Evolutionary conservation across 1,140 invertebrate species (phyloP), one percentile per base, ranked within the genome.

Genomic region (Pseudomyrmex flavicornis): DNA sequence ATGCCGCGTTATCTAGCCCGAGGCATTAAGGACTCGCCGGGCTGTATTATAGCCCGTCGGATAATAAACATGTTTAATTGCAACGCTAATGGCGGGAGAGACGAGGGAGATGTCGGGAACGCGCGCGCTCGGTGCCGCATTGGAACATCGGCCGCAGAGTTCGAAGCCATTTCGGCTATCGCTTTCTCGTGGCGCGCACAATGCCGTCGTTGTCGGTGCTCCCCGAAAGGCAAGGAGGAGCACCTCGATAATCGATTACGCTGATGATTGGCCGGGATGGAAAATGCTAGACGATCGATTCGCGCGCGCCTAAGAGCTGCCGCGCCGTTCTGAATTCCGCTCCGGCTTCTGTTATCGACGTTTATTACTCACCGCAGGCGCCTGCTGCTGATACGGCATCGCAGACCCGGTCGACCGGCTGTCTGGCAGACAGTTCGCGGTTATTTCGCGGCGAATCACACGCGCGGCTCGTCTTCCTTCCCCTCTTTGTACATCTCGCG

Each of bases 51-150:
- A 74, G 72, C 83, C 86, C 86, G 84, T 83, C 88, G 61, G 69
- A 85, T 88, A 91, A 91, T 91, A 91, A 91, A 91, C 90, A 90
- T 89, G 85, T 90, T 90, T 90, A 90, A 90, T 89, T 90, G 88
- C 88, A 87, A 89, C 83, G 82, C 87, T 89, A 89, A 89, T 89
- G 88, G 85, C 62, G 17, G 66, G 35, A 7, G 35, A 35, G 61
- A 61, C 70, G 69, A 73, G 73, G 77, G 35, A 75, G 56, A 44
- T 56, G 35, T 35, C 35, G 35, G 35, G 35, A 35, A 44, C n/a
- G 22, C 20, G 22, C 20, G 22, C 22, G 70, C n/a, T 7, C 46
- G 26, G 65, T 69, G 77, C 76, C 75, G 70, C 85, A 58, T 50
- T 20, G 20, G 17, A 68, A 72, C 44, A 2, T 15, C 65, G 22